phyloP scores from a whole-genome alignment of 2,797 vertebrate species.

The Anisognathus igniventris region DNA sequence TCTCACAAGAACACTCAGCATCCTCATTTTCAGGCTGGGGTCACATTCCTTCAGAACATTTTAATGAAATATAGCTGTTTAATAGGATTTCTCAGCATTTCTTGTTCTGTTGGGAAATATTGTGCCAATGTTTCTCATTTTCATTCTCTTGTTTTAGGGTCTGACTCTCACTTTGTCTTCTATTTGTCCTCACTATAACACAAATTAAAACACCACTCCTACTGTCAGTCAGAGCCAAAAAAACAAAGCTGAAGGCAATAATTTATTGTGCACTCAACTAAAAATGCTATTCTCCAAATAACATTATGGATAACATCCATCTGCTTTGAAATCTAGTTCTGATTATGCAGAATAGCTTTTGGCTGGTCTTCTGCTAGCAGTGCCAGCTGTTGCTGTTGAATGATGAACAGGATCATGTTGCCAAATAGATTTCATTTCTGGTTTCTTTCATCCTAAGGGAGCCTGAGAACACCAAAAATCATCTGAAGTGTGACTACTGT shows the following conservation, averaged over 20 bases:
- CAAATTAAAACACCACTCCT: constrained; percentile 32
- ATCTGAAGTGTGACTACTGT: not conserved
- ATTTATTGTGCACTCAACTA: constrained; percentile 1
- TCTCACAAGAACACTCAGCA: not conserved
- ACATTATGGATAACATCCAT: constrained; percentile 44
- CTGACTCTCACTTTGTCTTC: constrained; percentile 48
- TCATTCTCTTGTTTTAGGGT: constrained; percentile 7
- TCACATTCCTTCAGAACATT: not conserved
- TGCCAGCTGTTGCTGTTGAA: constrained; percentile 42
- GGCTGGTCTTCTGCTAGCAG: constrained; percentile 26
- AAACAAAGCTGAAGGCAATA: constrained; percentile 21
- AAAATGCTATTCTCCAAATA: constrained; percentile 37
- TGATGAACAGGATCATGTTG: not conserved
- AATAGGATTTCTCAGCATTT: constrained; percentile 30
- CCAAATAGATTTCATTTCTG: constrained; percentile 14
- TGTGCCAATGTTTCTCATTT: constrained; percentile 8
- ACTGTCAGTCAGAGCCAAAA: constrained; percentile 25
- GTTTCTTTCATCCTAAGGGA: not conserved
- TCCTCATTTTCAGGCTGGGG: constrained; percentile 3
- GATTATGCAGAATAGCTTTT: constrained; percentile 45
- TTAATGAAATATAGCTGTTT: constrained; percentile 19
- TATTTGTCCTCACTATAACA: constrained; percentile 42
- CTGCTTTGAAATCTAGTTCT: constrained; percentile 48
- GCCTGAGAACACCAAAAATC: not conserved
- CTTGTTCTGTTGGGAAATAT: constrained; percentile 27